Evolutionary conservation across 2,797 vertebrate genomes (phyloP), one percentile per base, ranked within the genome.

Genomic region (Tragopan temminckii): DNA sequence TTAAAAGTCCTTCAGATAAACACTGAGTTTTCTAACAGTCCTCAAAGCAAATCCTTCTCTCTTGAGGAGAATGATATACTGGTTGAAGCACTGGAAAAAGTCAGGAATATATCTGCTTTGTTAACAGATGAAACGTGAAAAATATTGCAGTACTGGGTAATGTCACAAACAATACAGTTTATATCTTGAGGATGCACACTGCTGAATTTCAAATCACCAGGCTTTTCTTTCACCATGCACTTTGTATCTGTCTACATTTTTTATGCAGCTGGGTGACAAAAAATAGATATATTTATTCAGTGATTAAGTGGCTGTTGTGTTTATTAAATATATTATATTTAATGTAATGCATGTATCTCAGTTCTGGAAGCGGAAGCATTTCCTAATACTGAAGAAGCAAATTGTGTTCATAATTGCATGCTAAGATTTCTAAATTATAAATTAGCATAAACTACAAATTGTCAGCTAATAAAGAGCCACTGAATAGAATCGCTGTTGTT

Each of bases 121-220:
- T 66, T 80, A 77, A 78, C 29, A 72, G 70, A 70, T 36, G 35
- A 92, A 95, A 93, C 23, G 18, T 48, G 80, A 94, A 87, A 91
- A 94, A 80, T 35, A 81, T 59, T 83, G 86, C 66, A 64, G 59
- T 79, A 68, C 42, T 87, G 75, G n/a, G 33, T 69, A 55, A 9
- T 36, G 14, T 45, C 89, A 50, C 20, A 66, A 94, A 85, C 46
- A 94, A 35, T 46, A 35, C 21, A 64, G 17, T 16, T 90, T 85
- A 7, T 72, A 38, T 66, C 35, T 36, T 52, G 38, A 93, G 27
- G 7, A 82, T 55, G 89, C 45, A 55, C 42, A 52, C 18, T 68
- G 43, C 33, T 93, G 40, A 89, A 86, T 27, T 80, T 78, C 75
- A 58, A 94, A 80, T 38, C 55, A 85, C 18, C 4, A 61, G 80